Base-by-base conservation (phyloP, 2,797 vertebrate genomes). In the Danio jaintianensis region DNA sequence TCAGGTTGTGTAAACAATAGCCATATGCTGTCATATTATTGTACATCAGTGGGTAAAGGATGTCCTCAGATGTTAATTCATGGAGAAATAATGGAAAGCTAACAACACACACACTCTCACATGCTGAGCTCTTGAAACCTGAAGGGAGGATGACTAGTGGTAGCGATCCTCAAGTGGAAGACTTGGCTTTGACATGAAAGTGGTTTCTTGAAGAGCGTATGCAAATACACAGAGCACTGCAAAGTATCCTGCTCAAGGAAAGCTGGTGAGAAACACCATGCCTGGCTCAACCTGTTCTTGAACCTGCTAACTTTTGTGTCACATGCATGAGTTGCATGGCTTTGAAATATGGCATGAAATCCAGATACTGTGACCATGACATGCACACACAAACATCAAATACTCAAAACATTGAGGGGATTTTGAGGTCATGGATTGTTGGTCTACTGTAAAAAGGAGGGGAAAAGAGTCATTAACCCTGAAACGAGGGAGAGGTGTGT, bases 121-220 rank as follows among this genome's bases (percentile, higher is more conserved):
- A 91, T 87, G 88, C 91, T 90, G 92, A 87, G 91, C 90, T 93
- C 90, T 89, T 91, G 58, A 88, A 89, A 92, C 91, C 85, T 90
- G 90, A 91, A 89, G 90, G 29, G 89, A 90, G 89, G 88, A 89
- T 91, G 86, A 67, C 85, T 76, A 91, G 89, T 92, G 89, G 85
- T 89, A 90, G 91, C 90, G 89, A 86, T 91, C 91, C 91, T 91
- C 89, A 86, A 86, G 88, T 83, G 85, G 86, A 93, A 91, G 90
- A 86, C 92, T 94, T 94, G 93, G 93, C 93, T 90, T 89, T 83
- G 87, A 92, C 91, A 93, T 94, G 84, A 94, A 94, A 94, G 93
- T 86, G 79, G 84, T 82, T 83, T 89, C 88, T 87, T 92, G 89
- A 90, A 92, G 87, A 87, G 53, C 85, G 88, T 87, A 88, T 79